A percentile compares a stretch with the other conserved stretches of the same genome.
Evolutionary conservation across 2,113 vertebrate species (phyloP).

Genomic region (Illadopsis cleaveri): DNA sequence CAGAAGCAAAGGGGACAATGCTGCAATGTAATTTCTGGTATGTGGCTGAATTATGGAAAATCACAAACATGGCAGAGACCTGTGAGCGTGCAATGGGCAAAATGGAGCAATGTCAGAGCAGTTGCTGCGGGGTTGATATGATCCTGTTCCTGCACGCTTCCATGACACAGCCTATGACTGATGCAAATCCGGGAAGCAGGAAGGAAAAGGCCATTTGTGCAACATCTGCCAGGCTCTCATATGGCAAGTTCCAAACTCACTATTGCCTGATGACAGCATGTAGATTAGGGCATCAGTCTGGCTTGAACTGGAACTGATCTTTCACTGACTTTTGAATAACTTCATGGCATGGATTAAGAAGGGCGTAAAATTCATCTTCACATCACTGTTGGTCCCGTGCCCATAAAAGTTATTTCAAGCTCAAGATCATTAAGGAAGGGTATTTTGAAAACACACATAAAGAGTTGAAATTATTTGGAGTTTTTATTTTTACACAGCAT

Average conservation of each 20-base stretch:
- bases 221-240: conserved; percentile 53
- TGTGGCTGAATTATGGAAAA: background rate
- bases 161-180: background rate
- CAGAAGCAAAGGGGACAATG: background rate
- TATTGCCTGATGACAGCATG: conserved; percentile 56
- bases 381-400: conserved; percentile 2
- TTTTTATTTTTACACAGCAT: background rate
- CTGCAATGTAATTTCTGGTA: background rate
- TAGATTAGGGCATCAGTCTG: conserved; percentile 57
- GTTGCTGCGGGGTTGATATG: background rate
- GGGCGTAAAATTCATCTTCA: conserved; percentile 38
- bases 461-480: conserved; percentile 12
- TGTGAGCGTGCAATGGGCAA: rapidly evolving
- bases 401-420: conserved; percentile 35
- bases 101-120: background rate
- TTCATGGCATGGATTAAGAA: conserved; percentile 36
- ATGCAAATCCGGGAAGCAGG: conserved; percentile 14
- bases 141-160: background rate
- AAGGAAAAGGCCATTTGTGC: conserved; percentile 48
- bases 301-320: conserved; percentile 63
- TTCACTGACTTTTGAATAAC: conserved; percentile 57
- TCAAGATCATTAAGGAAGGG: conserved; percentile 10
- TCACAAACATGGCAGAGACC: background rate
- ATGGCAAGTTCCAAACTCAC: conserved; percentile 48
- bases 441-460: conserved; percentile 24